Conservation (phyloP, 2,888 invertebrate genomes). For the Willowsia nigromaculata region DNA sequence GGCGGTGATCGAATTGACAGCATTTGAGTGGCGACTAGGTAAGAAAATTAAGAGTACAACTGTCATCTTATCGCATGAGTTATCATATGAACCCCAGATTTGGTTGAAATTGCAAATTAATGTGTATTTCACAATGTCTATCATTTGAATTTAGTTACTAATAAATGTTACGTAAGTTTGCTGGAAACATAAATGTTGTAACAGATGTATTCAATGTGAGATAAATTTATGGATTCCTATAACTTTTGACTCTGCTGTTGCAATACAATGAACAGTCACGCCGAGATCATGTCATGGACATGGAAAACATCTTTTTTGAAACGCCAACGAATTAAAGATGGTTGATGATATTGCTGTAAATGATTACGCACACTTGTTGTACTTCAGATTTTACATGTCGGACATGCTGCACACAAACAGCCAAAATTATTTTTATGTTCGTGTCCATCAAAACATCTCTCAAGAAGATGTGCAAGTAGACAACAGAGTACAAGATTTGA, state of each 20-base stretch:
- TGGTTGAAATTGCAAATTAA: too few relatives aligned
- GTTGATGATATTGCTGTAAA: neutral
- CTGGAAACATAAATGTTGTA: too few relatives aligned
- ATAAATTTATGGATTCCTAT: too few relatives aligned
- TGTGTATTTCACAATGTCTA: too few relatives aligned
- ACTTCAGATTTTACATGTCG: slow-evolving; percentile 9
- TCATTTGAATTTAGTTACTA: too few relatives aligned
- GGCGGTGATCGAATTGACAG: neutral
- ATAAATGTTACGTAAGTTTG: too few relatives aligned
- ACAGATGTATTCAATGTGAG: too few relatives aligned
- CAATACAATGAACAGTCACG: neutral
- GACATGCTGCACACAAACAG: neutral
- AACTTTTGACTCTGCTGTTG: too few relatives aligned
- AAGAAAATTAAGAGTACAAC: neutral
- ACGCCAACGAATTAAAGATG: neutral
- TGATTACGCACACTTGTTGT: neutral
- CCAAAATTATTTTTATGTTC: neutral
- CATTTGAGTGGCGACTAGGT: neutral
- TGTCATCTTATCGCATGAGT: too few relatives aligned
- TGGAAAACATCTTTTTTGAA: slow-evolving; percentile 17
- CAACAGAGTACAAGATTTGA: neutral
- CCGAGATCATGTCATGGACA: neutral
- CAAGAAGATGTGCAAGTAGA: neutral
- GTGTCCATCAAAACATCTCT: slow-evolving; percentile 22
- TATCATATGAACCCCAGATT: too few relatives aligned